Base-by-base conservation (phyloP, 2,797 vertebrate species). In the Chloroceryle inda region DNA sequence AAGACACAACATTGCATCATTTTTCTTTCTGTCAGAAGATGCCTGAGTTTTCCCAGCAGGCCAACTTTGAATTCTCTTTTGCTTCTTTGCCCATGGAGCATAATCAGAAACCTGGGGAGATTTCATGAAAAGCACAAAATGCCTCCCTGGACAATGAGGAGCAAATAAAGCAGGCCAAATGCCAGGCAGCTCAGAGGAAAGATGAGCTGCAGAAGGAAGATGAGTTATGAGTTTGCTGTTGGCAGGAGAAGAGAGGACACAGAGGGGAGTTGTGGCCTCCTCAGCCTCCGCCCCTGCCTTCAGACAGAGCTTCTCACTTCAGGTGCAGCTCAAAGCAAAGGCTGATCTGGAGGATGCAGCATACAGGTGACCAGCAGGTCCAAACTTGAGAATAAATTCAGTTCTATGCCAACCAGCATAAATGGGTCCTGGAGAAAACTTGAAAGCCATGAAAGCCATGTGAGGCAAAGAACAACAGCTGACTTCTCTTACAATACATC, bases 1-100 rank as follows among this genome's bases (percentile, higher is more conserved):
- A 91, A 95, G 81, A 63, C 62, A 90, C 69, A 93, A 69, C 10
- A 68, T 78, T 74, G 42, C 80, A 71, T 92, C 71, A 64, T 88
- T 89, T 92, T 92, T 79, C 85, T 79, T 87, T 76, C 78, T 85
- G 56, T 85, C 81, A 85, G 63, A 74, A 91, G 91, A 78, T 55
- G 59, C 71, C 81, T 91, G 89, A 92, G 52, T 89, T 92, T 94
- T 96, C 89, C 82, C 74, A 94, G 64, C 89, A 92, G 72, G 68
- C 44, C n/a, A 45, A 44, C 85, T 93, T 83, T 64, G 62, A 94
- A 89, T 86, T 92, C 79, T 90, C 27, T 88, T 89, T 95, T 91
- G 19, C 76, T 90, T 81, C 80, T 92, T 75, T 75, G 79, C 62
- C 69, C 45, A 19, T 38, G 20, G 38, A 84, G n/a, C 63, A 84